Evolutionary conservation across 2,113 vertebrate species (phyloP), one percentile per base, ranked within the genome.

Genomic region (Miniopterus natalensis): DNA sequence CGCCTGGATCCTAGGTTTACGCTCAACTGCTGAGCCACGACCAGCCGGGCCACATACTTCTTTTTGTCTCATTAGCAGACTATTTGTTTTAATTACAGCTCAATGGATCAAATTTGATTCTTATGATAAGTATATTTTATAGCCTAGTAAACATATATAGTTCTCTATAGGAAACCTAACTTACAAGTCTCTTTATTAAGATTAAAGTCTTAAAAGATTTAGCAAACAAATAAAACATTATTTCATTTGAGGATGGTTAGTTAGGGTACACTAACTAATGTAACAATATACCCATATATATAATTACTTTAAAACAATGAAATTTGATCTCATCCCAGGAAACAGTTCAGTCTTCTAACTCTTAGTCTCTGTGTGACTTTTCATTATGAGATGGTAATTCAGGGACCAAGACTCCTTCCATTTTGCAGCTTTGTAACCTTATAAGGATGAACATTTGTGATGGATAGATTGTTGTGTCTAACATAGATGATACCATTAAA

Each of bases 241-340:
- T 36, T 88, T 51, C 51, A 57, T 77, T 88, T 95, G n/a, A 79
- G 21, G 9, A 79, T 73, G 78, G 40, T 91, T 51, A 57, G 27
- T 40, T 88, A 84, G 6, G 68, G 2, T 65, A 57, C 5, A 88
- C 36, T 84, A 78, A 6, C 18, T 40, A 8, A 84, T 84, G 14
- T 57, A 55, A 49, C 27, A 15, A 66, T 40, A 6, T 49, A 12
- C 12, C 0, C 17, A 14, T 40, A 29, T 47, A 65, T 15, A 8
- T 53, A 14, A 65, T 55, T 71, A 71, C n/a, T 63, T 92, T 42
- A 83, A 59, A 61, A 70, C 10, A 70, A 71, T 45, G 15, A 15
- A 84, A 88, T 66, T 53, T 63, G 15, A 84, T 78, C n/a, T 87
- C 20, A 80, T 70, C 25, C 27, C 49, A 77, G 27, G 6, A 93